Conservation (phyloP, 2,888 invertebrate species). For the Bursaphelenchus okinawaensis region DNA sequence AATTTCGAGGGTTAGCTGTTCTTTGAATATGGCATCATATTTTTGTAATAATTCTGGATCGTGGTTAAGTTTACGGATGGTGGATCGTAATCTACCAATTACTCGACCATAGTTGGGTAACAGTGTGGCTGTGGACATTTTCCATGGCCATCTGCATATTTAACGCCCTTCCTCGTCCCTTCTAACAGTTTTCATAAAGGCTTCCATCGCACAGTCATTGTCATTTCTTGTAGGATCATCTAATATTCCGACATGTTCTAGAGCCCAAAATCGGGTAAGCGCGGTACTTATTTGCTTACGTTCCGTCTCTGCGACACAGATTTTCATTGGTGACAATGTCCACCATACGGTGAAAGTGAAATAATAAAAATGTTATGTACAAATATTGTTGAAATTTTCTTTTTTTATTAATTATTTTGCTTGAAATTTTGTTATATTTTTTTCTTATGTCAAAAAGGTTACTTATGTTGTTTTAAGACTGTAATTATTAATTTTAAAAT, state of each 20-base stretch:
- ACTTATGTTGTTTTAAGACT: no score
- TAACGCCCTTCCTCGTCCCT: constrained; percentile 6
- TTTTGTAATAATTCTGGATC: background rate
- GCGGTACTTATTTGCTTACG: background rate
- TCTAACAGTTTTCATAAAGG: background rate
- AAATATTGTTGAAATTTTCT: no score
- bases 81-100: constrained; percentile 3
- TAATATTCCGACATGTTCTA: background rate
- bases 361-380: no score
- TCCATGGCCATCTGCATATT: constrained; percentile 11
- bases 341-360: no score
- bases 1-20: background rate
- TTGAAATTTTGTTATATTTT: no score
- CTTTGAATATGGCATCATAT: background rate
- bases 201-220: constrained; percentile 4
- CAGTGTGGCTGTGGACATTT: background rate
- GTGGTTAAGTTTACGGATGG: background rate
- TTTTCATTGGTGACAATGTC: background rate
- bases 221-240: background rate
- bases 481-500: no score
- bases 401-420: no score
- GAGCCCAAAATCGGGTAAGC: background rate
- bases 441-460: no score
- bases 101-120: constrained; percentile 1
- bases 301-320: background rate